Percentiles rank a stretch among this genome's conserved stretches.
Conservation (phyloP, 2,888 invertebrate genomes). For the Orchestes rusci region DNA sequence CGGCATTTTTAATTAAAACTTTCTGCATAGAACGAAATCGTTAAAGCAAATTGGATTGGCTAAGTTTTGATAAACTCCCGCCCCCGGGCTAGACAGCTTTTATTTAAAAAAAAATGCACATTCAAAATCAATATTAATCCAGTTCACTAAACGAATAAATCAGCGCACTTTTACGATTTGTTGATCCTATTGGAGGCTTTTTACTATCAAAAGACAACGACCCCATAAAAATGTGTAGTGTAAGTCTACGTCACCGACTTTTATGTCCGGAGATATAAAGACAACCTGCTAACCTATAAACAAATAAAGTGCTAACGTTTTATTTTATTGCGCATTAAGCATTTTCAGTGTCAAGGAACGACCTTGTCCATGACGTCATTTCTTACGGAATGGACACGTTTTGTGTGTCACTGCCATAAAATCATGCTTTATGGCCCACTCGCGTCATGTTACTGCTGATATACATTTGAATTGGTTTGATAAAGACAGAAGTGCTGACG, state of each 20-base stretch:
- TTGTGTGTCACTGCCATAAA: conserved; percentile 42
- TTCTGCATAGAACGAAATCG: too few species aligned
- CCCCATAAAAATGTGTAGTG: conserved; percentile 23
- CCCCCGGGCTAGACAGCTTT: too few species aligned
- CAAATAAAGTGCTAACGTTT: conserved; percentile 26
- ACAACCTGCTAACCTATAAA: conserved; percentile 27
- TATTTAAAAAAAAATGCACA: too few species aligned
- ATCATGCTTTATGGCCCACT: conserved; percentile 43
- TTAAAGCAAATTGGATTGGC: conserved; percentile 25
- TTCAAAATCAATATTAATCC: too few species aligned
- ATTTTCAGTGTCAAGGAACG: conserved; percentile 44
- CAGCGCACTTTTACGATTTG: conserved; percentile 12
- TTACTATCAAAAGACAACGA: conserved; percentile 20
- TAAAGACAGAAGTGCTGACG: too few species aligned
- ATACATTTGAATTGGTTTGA: conserved; percentile 12
- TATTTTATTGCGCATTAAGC: conserved; percentile 35
- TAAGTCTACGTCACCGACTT: conserved; percentile 22
- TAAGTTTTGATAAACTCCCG: conserved; percentile 26
- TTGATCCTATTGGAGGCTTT: conserved; percentile 11
- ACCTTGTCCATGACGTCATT: conserved; percentile 34
- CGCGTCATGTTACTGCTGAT: conserved; percentile 36
- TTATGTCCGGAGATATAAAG: conserved; percentile 22
- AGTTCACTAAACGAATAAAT: not conserved
- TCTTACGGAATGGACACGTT: conserved; percentile 36
- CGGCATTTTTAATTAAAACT: too few species aligned